Conservation (phyloP, 1,140 invertebrate species). For the Dreissena rostriformis region DNA sequence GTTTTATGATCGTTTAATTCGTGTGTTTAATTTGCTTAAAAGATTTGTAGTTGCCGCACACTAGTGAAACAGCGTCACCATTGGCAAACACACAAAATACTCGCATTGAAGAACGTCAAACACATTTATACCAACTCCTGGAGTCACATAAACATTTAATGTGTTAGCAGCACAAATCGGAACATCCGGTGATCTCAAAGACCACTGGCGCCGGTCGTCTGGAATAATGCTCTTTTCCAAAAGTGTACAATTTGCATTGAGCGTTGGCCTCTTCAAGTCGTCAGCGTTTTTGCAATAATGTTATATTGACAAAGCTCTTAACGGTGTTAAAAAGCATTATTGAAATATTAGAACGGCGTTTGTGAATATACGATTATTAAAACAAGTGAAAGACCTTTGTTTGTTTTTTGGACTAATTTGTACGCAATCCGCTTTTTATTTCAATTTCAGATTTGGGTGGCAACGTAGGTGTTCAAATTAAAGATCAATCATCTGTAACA, state of each 20-base stretch:
- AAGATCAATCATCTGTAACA: slow-evolving; percentile 3
- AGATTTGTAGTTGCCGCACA: no score
- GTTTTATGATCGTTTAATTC: no score
- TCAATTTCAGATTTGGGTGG: background rate
- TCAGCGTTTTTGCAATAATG: background rate
- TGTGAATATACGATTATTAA: slow-evolving; percentile 5
- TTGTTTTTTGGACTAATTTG: slow-evolving; percentile 7
- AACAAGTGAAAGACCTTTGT: background rate
- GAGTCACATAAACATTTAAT: no score
- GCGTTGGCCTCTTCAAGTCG: background rate
- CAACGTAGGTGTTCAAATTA: background rate
- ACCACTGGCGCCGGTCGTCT: background rate
- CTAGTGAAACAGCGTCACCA: no score
- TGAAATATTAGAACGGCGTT: slow-evolving; percentile 1
- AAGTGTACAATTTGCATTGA: background rate
- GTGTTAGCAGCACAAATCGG: no score
- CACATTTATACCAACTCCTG: no score
- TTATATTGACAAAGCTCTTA: background rate
- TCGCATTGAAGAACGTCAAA: no score
- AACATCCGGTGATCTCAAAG: no score
- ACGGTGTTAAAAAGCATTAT: background rate
- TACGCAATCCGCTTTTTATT: background rate
- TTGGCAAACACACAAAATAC: no score
- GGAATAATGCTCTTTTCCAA: background rate
- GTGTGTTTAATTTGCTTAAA: no score